phyloP scores from a whole-genome alignment of 2,113 vertebrate species.

The Brienomyrus longianalis region DNA sequence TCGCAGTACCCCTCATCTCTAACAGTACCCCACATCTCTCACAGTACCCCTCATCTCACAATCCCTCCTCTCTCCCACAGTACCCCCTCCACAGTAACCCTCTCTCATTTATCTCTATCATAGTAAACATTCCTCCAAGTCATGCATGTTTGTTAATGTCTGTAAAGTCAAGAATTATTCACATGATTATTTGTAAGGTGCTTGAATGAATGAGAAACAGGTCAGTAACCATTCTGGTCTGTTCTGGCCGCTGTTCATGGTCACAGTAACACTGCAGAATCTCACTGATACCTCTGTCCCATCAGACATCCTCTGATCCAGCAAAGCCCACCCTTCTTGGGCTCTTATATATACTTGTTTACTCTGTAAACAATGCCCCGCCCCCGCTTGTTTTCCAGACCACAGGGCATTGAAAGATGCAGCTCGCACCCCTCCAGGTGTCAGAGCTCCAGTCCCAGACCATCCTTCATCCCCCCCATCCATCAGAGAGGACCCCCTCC shows the following conservation, averaged over 20 bases:
- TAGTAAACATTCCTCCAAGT: background rate
- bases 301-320: background rate
- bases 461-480: background rate
- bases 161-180: background rate
- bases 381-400: background rate
- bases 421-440: background rate
- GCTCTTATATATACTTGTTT: background rate
- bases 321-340: background rate
- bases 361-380: background rate
- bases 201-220: background rate
- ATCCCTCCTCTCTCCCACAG: background rate
- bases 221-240: background rate
- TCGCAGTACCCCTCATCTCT: background rate
- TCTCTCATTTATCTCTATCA: slow-evolving; percentile 12
- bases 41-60: background rate
- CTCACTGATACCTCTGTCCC: background rate
- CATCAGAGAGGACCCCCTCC: background rate
- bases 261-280: background rate
- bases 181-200: background rate
- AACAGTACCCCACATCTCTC: background rate
- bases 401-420: background rate
- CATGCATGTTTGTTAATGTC: slow-evolving; percentile 2
- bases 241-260: background rate
- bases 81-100: background rate
- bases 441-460: background rate